These are phyloP conservation scores for Eretmochelys imbricata DNA, from an alignment of 2,113 vertebrate species.

Conservation along the genomic window DNA sequence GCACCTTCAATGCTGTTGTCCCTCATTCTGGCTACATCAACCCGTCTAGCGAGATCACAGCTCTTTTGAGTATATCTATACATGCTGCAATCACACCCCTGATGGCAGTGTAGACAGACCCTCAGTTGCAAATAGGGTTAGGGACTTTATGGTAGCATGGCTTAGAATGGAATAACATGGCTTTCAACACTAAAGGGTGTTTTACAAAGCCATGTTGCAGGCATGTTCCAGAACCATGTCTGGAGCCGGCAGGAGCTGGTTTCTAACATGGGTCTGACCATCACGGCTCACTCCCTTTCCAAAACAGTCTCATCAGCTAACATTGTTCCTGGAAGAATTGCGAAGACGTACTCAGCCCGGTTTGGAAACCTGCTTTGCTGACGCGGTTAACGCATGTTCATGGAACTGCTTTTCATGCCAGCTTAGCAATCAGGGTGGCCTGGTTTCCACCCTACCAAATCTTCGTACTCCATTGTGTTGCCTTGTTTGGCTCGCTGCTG, in stretches of 20 bases:
- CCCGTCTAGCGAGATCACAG: no score
- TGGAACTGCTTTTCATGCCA: neutral
- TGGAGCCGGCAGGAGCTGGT: no score
- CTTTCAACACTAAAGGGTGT: neutral
- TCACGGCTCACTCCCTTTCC: no score
- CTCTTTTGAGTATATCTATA: neutral
- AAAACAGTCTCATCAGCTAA: neutral
- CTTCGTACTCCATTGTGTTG: neutral
- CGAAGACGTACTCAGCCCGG: neutral
- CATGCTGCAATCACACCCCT: neutral
- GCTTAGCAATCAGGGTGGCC: neutral
- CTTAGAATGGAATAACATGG: neutral
- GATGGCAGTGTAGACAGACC: no score
- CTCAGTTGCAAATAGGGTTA: neutral
- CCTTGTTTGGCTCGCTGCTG: neutral
- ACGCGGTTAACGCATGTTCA: neutral
- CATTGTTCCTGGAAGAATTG: neutral
- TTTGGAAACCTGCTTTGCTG: neutral
- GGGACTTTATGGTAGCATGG: neutral
- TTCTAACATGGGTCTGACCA: neutral
- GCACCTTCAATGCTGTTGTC: neutral
- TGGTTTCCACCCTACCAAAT: neutral
- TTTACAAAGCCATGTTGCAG: neutral
- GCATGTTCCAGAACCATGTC: neutral
- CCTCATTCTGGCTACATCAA: neutral